Base-by-base conservation (phyloP, 2,797 vertebrate genomes). In the Sandelia bainsii region DNA sequence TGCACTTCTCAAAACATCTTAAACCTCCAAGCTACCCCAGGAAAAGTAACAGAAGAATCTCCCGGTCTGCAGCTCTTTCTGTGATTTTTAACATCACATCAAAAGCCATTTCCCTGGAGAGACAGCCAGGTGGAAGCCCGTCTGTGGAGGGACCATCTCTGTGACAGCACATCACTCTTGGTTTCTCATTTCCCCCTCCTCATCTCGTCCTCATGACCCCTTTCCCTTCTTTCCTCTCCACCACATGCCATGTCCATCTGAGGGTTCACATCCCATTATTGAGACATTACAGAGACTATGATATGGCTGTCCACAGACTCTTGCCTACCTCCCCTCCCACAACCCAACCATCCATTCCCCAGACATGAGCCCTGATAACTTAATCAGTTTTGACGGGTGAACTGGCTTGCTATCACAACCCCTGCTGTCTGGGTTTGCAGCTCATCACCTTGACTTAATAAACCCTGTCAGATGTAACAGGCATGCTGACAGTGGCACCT, bases 311-410 rank as follows among this genome's bases (percentile, higher is more conserved):
- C 40, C 29, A 29, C 40, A 34, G 22, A 66, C 50, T 57, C 17
- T 17, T 8, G n/a, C 10, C 53, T 20, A 1, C 3, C 25, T 5
- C 13, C 9, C 45, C 53, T 37, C 58, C 32, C 6, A 51, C 9
- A 1, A 40, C 34, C 48, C 25, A 0, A 0, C 20, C 65, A 3
- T 10, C 56, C 20, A 14, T 1, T n/a, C 59, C 59, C 17, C 51
- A 58, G 67, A 75, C 69, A 4, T 66, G 67, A 75, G 32, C 49
- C 51, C 48, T 46, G 80, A 75, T 70, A 45, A 34, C 83, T 69
- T 87, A 85, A 89, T 85, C 80, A 76, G 66, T 74, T 68, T 32
- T 86, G 85, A 86, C 85, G 79, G 75, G 72, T 64, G 78, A 69
- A 25, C 75, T 54, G 80, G 44, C 80, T 54, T 16, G 76, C 67